Percentiles rank a stretch among this genome's conserved stretches.
Conservation (phyloP, 2,888 invertebrate species). For the Theristus sp. region DNA sequence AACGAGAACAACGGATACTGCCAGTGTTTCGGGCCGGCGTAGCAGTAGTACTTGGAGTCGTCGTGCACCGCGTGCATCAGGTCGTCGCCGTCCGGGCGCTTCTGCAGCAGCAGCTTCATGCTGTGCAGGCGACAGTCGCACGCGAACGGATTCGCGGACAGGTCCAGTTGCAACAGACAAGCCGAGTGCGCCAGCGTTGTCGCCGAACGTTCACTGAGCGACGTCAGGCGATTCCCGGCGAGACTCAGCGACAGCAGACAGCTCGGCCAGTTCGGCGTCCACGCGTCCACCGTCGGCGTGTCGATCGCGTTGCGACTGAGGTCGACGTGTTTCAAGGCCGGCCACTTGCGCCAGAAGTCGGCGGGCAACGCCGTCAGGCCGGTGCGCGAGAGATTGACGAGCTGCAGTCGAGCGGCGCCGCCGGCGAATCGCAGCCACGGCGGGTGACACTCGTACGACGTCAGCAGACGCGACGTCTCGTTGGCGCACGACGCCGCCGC, state of each 20-base stretch:
- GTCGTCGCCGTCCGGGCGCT: neutral
- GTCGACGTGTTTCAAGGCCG: neutral
- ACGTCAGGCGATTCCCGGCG: neutral
- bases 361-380: neutral
- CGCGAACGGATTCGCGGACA: conserved; percentile 18
- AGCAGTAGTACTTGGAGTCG: neutral
- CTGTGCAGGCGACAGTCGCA: conserved; percentile 20
- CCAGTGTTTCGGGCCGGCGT: neutral
- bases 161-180: conserved; percentile 15
- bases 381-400: neutral
- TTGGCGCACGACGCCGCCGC: neutral
- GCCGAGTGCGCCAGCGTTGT: neutral
- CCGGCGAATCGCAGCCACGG: neutral
- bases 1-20: neutral
- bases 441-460: neutral
- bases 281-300: neutral
- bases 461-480: neutral
- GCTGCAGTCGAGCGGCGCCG: neutral
- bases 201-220: neutral
- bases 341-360: neutral
- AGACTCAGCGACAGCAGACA: neutral
- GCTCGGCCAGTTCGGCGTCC: neutral
- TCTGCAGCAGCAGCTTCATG: conserved; percentile 8
- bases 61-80: neutral
- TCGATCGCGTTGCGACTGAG: neutral